Evolutionary conservation across 2,113 vertebrate genomes (phyloP), one percentile per base, ranked within the genome.

Genomic region (Mandrillus leucophaeus): DNA sequence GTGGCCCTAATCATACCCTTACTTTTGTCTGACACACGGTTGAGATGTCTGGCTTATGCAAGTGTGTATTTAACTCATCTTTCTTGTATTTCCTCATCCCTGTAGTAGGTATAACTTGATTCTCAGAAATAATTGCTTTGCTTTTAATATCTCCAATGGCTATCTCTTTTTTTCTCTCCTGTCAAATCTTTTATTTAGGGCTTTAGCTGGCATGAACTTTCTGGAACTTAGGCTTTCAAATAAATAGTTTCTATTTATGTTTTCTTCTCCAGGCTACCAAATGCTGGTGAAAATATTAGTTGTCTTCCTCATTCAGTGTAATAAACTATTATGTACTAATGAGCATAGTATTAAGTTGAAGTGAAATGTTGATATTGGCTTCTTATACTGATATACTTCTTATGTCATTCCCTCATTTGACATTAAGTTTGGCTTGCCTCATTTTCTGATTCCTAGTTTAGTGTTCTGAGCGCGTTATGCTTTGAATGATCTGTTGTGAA

Each of bases 191-290:
- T 87, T 6, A 84, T 73, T 32, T 83, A 78, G 78, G 25, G 59
- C 25, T 78, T 82, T 81, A 61, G 52, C 66, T 90, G 92, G 70
- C 52, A 90, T 90, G 66, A 88, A 88, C 57, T 38, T 93, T 89
- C 61, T 95, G 72, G 30, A 94, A 93, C 30, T 88, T 95, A 57
- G 76, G 45, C 35, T 93, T 97, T 81, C 78, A 59, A 88, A 73
- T 72, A 82, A 55, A 66, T 80, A 90, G 17, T 93, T 94, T 93
- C 38, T 85, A 9, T 85, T 93, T 94, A 12, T 91, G 32, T 91
- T 95, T 97, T 95, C 43, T 96, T 93, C 32, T 57, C 27, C 4
- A 38, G 55, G 43, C 59, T 87, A 14, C 57, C 79, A 91, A 52
- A 76, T 93, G 35, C 57, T 96, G 20, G n/a, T 90, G 70, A 90